Evolutionary conservation across 2,113 vertebrate species (phyloP).

Genomic region (Lagopus leucura): DNA sequence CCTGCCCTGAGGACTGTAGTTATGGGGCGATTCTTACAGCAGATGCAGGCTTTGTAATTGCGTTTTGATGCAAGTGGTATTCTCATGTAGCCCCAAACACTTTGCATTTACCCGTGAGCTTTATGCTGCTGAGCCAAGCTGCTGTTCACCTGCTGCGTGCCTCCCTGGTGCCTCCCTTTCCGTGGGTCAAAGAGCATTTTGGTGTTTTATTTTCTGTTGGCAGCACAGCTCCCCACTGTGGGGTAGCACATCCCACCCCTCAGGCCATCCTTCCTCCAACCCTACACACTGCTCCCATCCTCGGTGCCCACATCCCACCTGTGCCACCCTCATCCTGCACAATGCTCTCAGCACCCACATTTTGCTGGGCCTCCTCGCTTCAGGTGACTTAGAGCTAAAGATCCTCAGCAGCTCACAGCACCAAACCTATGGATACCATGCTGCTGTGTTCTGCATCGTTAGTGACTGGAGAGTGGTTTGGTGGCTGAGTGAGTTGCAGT

Average conservation of each 20-base stretch:
- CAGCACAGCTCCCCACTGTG: background rate
- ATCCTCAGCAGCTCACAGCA: background rate
- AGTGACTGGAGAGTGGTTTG: background rate
- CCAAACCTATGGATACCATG: background rate
- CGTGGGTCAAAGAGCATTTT: background rate
- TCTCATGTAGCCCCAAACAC: background rate
- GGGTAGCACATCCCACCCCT: background rate
- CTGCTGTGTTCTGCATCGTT: background rate
- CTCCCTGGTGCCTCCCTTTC: background rate
- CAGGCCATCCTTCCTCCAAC: background rate
- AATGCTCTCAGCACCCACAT: background rate
- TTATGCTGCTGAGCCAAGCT: background rate
- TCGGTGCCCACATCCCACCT: rapidly evolving
- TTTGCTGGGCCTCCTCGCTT: background rate
- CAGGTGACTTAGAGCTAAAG: background rate
- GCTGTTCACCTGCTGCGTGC: background rate
- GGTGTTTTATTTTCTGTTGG: background rate
- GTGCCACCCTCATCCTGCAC: background rate
- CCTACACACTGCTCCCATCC: background rate
- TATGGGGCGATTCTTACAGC: background rate
- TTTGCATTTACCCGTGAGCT: rapidly evolving
- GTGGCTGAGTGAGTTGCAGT: background rate
- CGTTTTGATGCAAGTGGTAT: background rate
- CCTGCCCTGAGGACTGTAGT: background rate
- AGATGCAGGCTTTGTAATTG: background rate